Evolutionary conservation across 2,797 vertebrate genomes (phyloP).

Genomic region (Potorous gilbertii): DNA sequence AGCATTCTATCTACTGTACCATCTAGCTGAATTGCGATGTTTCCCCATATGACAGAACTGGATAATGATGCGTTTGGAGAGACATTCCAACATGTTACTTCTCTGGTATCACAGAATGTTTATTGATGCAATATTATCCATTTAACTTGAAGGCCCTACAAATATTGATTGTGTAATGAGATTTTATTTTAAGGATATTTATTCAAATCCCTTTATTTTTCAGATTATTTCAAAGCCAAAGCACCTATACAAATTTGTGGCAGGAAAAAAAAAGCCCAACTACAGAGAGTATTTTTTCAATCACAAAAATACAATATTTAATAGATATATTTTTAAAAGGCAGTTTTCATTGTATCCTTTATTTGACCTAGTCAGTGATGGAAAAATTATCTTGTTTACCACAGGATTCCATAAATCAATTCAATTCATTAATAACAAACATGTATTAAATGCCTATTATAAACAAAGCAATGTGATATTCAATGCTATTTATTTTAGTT

Average conservation of each 20-base stretch:
- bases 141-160: not conserved
- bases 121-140: not conserved
- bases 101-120: not conserved
- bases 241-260: slow-evolving; percentile 27
- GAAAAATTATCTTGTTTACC: slow-evolving; percentile 19
- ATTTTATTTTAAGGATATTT: not conserved
- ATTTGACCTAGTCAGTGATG: not conserved
- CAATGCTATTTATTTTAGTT: not conserved
- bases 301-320: slow-evolving; percentile 48
- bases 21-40: not conserved
- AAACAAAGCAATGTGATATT: not conserved
- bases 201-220: slow-evolving; percentile 66
- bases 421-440: not conserved
- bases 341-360: slow-evolving; percentile 16
- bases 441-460: not conserved
- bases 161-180: not conserved
- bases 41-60: not conserved
- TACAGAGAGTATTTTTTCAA: slow-evolving; percentile 16
- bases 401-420: slow-evolving; percentile 24
- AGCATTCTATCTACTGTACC: not conserved
- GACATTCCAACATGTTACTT: not conserved
- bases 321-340: not conserved
- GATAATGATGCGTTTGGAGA: not conserved
- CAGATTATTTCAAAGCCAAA: slow-evolving; percentile 44
- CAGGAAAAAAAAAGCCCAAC: not conserved